Base-by-base conservation (phyloP, 2,113 vertebrate genomes). In the Pterocles orientalis region DNA sequence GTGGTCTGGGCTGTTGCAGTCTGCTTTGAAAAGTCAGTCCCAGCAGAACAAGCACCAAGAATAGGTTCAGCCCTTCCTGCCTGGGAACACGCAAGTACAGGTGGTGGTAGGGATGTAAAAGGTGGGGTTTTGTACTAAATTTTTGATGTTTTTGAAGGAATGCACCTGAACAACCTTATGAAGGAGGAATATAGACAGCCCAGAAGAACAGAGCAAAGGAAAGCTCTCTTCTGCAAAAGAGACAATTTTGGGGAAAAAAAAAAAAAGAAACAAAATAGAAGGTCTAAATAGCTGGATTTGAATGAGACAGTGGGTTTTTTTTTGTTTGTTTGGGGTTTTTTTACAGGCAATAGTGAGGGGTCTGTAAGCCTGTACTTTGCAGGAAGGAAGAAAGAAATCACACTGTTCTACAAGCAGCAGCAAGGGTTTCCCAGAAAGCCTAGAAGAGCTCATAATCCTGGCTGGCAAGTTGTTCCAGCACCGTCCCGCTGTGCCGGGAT, bases 181-280 rank as follows among this genome's bases (percentile, higher is more conserved):
- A 69, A 61, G 45, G 71, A 26, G 65, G 51, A 36, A 29, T 64
- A 19, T 1, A 65, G 39, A 15, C 18, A 80, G 62, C 4, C 12
- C 75, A 65, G 34, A 9, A 73, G 58, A 90, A 86, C 5, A 31
- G 79, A 70, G 50, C 5, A 36, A 60, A 86, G 43, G 33, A 88
- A 75, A 79, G 18, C 14, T 41, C 31, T 45, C 36, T 45, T 25
- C 65, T 82, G 61, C 20, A 62, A 56, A 84, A 72, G 18, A 60
- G 15, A 12, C 3, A 33, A 8, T 34, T 65, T 33, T 4, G 43
- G 19, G 31, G 23, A 0, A 0, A 1, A 14, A 18, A 4, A 14
- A 15, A 7, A 14, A 8, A 17, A 53, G 28, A n/a, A 18, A 39
- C 14, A 26, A 18, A 14, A 17, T 21, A 13, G 18, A 48, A 82